Percentiles rank a stretch among this genome's conserved stretches.
These are phyloP conservation scores for Vidua macroura DNA, from an alignment of 2,113 vertebrate species.

Conservation along the genomic window DNA sequence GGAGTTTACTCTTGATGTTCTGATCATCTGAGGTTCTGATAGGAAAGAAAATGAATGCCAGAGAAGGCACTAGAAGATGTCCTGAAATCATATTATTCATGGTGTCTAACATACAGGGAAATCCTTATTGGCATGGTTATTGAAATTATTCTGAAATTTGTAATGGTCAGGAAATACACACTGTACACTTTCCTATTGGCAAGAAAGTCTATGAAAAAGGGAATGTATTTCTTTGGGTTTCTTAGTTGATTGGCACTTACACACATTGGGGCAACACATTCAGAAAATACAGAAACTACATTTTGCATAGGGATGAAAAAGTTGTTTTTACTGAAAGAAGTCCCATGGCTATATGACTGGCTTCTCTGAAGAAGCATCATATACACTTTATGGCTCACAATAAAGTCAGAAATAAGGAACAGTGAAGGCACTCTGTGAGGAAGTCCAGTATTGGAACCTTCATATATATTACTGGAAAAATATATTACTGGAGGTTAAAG, in stretches of 20 bases:
- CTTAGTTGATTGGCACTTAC: background rate
- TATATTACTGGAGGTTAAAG: background rate
- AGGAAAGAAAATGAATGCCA: background rate
- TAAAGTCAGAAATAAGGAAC: background rate
- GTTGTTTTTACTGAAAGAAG: background rate
- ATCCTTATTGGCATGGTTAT: background rate
- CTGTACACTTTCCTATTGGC: background rate
- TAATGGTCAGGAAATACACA: background rate
- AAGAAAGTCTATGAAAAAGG: background rate
- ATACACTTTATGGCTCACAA: background rate
- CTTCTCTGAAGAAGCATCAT: background rate
- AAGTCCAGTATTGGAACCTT: background rate
- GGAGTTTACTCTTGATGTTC: background rate
- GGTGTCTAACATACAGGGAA: background rate
- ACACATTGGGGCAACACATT: background rate
- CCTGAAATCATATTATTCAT: background rate
- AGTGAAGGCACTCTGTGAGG: background rate
- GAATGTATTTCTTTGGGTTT: background rate
- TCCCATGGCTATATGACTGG: background rate
- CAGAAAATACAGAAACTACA: background rate
- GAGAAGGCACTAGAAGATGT: background rate
- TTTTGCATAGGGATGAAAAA: background rate
- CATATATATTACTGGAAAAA: background rate
- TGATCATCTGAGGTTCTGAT: background rate
- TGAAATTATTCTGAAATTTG: background rate